Evolutionary conservation across 2,888 invertebrate genomes (phyloP).

Genomic region (Ephialtes manifestator): DNA sequence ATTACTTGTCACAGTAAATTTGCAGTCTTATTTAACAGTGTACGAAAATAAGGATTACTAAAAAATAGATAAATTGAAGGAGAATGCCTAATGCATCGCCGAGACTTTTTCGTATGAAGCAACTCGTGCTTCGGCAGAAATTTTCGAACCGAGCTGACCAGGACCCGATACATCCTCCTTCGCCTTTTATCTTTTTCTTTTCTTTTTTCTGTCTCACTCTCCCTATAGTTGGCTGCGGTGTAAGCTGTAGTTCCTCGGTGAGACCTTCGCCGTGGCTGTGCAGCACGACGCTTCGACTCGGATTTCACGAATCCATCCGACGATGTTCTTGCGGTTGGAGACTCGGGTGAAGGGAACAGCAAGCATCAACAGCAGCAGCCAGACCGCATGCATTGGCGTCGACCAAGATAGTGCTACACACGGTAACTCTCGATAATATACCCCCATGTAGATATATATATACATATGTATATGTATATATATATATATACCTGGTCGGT

Average conservation of each 20-base stretch:
- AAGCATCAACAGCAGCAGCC: constrained; percentile 23
- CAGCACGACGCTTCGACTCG: constrained; percentile 65
- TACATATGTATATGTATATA: neutral
- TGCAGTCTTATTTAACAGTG: too few species aligned
- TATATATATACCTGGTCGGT: neutral
- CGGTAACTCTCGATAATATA: constrained; percentile 27
- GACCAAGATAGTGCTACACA: constrained; percentile 32
- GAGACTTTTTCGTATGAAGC: constrained; percentile 69
- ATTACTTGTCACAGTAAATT: too few species aligned
- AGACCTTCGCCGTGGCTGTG: constrained; percentile 64
- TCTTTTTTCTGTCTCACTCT: constrained; percentile 31
- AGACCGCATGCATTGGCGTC: constrained; percentile 66
- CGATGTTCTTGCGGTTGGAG: constrained; percentile 66
- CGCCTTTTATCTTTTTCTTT: constrained; percentile 54
- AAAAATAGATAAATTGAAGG: too few species aligned
- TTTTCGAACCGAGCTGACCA: constrained; percentile 80
- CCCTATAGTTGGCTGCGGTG: constrained; percentile 19
- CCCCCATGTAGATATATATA: neutral
- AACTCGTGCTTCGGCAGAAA: constrained; percentile 82
- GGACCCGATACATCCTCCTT: constrained; percentile 80
- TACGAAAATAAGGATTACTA: too few species aligned
- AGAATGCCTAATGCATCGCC: constrained; percentile 66
- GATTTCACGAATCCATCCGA: constrained; percentile 69
- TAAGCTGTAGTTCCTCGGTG: constrained; percentile 38
- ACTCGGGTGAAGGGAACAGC: constrained; percentile 50